Conservation (phyloP, 2,113 vertebrate species). For the Myodes glareolus region DNA sequence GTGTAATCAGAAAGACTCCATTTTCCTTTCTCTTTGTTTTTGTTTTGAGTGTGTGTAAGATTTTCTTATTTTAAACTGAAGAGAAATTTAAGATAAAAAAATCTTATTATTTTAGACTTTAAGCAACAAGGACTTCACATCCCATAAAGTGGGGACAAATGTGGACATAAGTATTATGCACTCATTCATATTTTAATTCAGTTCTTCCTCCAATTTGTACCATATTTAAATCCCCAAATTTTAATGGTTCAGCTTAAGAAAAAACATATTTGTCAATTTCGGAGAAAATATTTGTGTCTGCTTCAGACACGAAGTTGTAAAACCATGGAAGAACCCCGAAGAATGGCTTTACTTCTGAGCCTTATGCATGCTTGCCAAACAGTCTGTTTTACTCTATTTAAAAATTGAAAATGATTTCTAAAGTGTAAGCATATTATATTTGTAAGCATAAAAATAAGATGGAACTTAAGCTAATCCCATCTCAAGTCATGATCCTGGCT, state of each 20-base stretch:
- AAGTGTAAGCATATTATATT: conserved; percentile 66
- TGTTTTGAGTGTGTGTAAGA: neutral
- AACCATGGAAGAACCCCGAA: conserved; percentile 60
- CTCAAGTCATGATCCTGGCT: conserved; percentile 86
- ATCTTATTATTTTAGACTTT: conserved; percentile 57
- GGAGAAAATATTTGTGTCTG: conserved; percentile 56
- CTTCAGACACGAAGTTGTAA: conserved; percentile 56
- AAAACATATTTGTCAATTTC: neutral
- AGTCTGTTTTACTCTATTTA: conserved; percentile 82
- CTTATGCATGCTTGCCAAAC: conserved; percentile 22
- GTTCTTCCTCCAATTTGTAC: neutral
- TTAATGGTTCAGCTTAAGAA: conserved; percentile 49
- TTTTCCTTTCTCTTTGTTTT: neutral
- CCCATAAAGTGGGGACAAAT: neutral
- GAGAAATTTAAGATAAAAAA: conserved; percentile 20
- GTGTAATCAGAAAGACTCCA: neutral
- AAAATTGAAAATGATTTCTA: conserved; percentile 74
- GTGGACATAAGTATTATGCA: conserved; percentile 32
- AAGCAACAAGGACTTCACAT: neutral
- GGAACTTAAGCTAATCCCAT: conserved; percentile 85
- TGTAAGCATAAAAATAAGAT: conserved; percentile 79
- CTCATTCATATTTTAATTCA: conserved; percentile 55
- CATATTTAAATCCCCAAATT: conserved; percentile 63
- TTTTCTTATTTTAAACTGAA: conserved; percentile 41
- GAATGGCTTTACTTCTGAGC: conserved; percentile 44